Conservation (phyloP, 2,888 invertebrate genomes). For the Himalopsyche kuldschensis region DNA sequence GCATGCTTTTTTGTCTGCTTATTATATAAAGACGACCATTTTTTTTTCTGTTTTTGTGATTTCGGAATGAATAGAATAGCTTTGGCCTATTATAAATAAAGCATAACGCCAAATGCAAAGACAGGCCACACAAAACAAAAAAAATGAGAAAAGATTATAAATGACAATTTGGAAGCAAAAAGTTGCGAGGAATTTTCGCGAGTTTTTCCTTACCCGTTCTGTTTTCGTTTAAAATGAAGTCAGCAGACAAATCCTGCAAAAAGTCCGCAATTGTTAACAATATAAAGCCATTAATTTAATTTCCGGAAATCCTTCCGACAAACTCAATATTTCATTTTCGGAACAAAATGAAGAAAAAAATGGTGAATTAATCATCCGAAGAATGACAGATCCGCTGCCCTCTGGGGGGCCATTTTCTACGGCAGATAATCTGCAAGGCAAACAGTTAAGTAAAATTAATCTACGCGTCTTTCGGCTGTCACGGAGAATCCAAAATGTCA, state of each 20-base stretch:
- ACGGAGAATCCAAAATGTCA: slow-evolving; percentile 33
- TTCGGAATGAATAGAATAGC: no score
- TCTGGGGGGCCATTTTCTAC: neutral
- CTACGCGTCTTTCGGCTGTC: slow-evolving; percentile 34
- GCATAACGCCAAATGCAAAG: no score
- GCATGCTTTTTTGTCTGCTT: no score
- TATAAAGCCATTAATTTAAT: neutral
- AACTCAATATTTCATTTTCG: neutral
- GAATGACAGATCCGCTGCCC: slow-evolving; percentile 33
- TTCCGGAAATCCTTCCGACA: neutral
- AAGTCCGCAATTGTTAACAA: neutral
- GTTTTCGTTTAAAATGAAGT: neutral
- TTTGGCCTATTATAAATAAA: no score
- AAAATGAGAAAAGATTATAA: neutral
- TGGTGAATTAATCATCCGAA: slow-evolving; percentile 33
- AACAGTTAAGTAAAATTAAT: slow-evolving; percentile 39
- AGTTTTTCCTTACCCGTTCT: neutral
- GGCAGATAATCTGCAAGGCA: slow-evolving; percentile 32
- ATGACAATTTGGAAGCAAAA: neutral
- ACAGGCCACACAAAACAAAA: no score
- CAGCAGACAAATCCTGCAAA: neutral
- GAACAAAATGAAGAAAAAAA: neutral
- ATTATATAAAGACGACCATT: no score
- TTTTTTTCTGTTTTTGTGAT: no score
- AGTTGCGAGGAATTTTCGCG: neutral